Percentiles rank a stretch among this genome's conserved stretches.
phyloP scores from a whole-genome alignment of 2,113 vertebrate species.

The Chloroceryle aenea region DNA sequence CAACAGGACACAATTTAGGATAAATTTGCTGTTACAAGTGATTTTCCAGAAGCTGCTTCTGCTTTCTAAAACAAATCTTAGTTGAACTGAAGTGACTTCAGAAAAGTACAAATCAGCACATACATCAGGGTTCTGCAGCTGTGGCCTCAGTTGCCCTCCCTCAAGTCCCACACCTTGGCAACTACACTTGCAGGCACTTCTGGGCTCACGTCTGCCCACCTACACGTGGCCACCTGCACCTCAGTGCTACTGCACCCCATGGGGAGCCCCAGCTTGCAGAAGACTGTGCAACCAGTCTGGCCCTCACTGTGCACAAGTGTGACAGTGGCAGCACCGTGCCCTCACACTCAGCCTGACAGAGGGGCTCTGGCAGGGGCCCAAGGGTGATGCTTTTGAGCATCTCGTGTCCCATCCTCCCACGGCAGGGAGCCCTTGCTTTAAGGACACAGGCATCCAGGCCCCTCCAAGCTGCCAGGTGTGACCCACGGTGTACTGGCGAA shows the following conservation, averaged over 20 bases:
- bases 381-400: not conserved
- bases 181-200: not conserved
- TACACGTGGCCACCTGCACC: accelerated
- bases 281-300: not conserved
- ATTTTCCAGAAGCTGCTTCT: not conserved
- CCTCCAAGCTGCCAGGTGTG: not conserved
- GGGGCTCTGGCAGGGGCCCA: not conserved
- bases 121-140: accelerated
- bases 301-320: accelerated
- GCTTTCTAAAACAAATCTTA: not conserved
- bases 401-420: no score
- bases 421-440: not conserved
- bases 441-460: not conserved
- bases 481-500: not conserved
- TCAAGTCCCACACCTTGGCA: accelerated
- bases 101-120: not conserved
- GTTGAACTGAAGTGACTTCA: not conserved
- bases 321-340: not conserved
- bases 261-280: not conserved
- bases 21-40: not conserved
- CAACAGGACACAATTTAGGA: not conserved
- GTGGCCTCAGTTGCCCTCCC: not conserved
- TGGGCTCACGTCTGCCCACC: not conserved
- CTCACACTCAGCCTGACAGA: accelerated
- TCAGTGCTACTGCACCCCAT: accelerated